Conservation (phyloP, 2,113 vertebrate species). For the Erpornis zantholeuca region DNA sequence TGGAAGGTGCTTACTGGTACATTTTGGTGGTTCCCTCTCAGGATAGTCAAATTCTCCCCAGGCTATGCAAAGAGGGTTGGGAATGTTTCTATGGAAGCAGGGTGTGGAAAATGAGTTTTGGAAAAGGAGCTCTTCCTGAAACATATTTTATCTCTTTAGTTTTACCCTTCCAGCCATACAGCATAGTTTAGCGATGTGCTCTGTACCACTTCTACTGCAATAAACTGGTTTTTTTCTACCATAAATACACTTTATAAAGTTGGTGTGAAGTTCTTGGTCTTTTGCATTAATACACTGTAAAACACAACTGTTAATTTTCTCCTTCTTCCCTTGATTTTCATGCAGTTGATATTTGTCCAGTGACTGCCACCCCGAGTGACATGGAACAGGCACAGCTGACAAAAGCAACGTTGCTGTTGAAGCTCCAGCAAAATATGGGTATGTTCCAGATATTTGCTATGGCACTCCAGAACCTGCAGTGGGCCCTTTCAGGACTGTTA, state of each 20-base stretch:
- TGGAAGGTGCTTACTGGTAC: neutral
- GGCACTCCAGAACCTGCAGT: neutral
- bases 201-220: neutral
- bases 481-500: neutral
- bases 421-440: constrained; percentile 78
- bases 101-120: neutral
- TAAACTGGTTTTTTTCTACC: neutral
- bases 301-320: neutral
- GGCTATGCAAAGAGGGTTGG: neutral
- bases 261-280: neutral
- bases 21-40: neutral
- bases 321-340: neutral
- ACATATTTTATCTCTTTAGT: neutral
- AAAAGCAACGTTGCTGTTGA: constrained; percentile 53
- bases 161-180: neutral
- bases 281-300: neutral
- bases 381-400: constrained; percentile 42
- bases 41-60: neutral
- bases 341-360: constrained; percentile 60
- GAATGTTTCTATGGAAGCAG: neutral
- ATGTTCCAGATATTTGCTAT: constrained; percentile 2
- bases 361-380: neutral
- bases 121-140: neutral
- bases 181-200: neutral
- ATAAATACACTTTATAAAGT: neutral